phyloP scores from a whole-genome alignment of 1,140 invertebrate genomes.

The Drosophila ogumai region DNA sequence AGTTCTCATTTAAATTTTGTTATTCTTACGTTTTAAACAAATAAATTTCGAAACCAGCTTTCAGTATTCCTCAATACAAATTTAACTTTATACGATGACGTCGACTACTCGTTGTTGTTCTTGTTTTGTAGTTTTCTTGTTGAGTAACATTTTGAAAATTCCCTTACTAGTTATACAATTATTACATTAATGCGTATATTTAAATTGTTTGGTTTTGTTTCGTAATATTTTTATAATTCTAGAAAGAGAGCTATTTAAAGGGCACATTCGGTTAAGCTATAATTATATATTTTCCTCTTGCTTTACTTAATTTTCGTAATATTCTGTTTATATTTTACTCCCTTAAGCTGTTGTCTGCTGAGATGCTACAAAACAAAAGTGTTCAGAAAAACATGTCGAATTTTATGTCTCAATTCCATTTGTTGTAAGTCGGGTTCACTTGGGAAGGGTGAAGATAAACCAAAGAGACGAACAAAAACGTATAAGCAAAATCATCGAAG shows the following conservation, averaged over 20 bases:
- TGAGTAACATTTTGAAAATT: conserved; percentile 67
- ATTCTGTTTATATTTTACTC: conserved; percentile 57
- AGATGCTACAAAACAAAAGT: conserved; percentile 18
- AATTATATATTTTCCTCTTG: conserved; percentile 69
- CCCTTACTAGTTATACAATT: conserved; percentile 70
- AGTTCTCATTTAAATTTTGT: conserved; percentile 62
- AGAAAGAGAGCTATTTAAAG: conserved; percentile 85
- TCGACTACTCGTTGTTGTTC: conserved; percentile 73
- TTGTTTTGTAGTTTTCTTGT: conserved; percentile 41
- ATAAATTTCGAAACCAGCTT: conserved; percentile 73
- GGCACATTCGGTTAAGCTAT: conserved; percentile 85
- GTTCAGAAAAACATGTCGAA: conserved; percentile 13
- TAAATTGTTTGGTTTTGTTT: conserved; percentile 56
- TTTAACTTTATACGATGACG: conserved; percentile 68
- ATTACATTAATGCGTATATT: conserved; percentile 67
- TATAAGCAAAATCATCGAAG: conserved; percentile 39
- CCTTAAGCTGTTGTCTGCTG: conserved; percentile 50
- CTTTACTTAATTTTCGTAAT: conserved; percentile 45
- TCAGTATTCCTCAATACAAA: conserved; percentile 67
- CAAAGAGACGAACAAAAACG: conserved; percentile 31
- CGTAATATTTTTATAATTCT: conserved; percentile 69
- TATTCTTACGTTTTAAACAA: conserved; percentile 34
- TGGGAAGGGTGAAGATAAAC: neutral
- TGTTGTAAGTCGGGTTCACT: conserved; percentile 35
- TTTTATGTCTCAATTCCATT: conserved; percentile 78